These are phyloP conservation scores for Lepidochitona cinerea DNA, from an alignment of 2,888 invertebrate genomes.

Conservation along the genomic window DNA sequence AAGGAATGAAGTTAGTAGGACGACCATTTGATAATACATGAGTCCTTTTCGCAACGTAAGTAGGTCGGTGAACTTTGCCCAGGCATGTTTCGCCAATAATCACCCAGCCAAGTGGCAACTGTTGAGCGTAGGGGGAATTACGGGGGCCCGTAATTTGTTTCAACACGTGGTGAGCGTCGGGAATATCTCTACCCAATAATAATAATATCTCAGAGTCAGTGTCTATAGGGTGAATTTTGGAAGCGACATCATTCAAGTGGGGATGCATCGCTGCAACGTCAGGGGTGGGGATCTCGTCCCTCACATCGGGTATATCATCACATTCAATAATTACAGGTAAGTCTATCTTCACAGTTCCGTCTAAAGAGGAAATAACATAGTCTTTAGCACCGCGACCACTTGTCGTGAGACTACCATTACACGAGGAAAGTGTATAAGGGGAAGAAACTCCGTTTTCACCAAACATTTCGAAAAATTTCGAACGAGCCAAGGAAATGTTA, in stretches of 20 bases:
- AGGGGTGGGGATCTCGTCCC: conserved; percentile 31
- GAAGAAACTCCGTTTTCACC: not conserved
- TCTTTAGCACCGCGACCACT: conserved; percentile 17
- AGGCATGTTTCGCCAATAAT: conserved; percentile 10
- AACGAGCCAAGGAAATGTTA: conserved; percentile 5
- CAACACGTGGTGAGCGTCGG: conserved; percentile 11
- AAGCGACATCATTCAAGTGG: conserved; percentile 2
- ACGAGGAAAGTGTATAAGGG: conserved; percentile 1
- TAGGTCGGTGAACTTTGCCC: conserved; percentile 7
- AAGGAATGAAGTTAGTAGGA: too few relatives aligned
- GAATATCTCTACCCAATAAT: conserved; percentile 11
- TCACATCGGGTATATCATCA: conserved; percentile 22
- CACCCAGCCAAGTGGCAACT: conserved; percentile 11
- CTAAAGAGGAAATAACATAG: conserved; percentile 17
- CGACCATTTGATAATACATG: too few relatives aligned
- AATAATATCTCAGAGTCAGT: not conserved
- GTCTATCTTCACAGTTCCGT: conserved; percentile 14
- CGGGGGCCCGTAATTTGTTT: not conserved
- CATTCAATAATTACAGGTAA: conserved; percentile 32
- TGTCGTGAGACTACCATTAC: not conserved
- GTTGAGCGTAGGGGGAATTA: conserved; percentile 9
- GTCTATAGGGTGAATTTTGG: conserved; percentile 2
- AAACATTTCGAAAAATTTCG: conserved; percentile 10
- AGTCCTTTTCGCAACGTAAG: not conserved
- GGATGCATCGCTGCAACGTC: conserved; percentile 14